phyloP scores from a whole-genome alignment of 1,140 invertebrate genomes.

The Euglossa dilemma region DNA sequence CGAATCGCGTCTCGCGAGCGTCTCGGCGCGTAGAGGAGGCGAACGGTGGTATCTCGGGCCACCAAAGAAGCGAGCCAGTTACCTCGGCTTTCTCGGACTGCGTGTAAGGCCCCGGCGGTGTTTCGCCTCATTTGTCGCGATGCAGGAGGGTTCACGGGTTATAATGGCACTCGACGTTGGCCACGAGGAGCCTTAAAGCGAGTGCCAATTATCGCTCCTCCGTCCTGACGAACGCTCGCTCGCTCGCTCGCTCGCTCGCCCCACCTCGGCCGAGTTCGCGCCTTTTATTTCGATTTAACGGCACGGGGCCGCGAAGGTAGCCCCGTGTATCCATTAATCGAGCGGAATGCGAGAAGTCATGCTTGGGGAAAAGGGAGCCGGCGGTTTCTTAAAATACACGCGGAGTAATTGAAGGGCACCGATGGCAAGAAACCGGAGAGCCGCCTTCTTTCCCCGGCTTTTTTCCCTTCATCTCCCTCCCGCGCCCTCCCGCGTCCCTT shows the following conservation, averaged over 20 bases:
- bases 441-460: conserved; percentile 9
- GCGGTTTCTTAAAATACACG: conserved; percentile 43
- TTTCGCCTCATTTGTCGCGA: conserved; percentile 63
- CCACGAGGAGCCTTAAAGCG: conserved; percentile 47
- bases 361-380: conserved; percentile 53
- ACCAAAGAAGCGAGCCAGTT: neutral
- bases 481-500: neutral
- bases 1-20: too few relatives aligned
- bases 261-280: neutral
- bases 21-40: too few relatives aligned
- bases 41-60: neutral
- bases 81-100: neutral
- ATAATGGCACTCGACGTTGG: conserved; percentile 55
- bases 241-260: too few relatives aligned
- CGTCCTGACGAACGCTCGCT: conserved; percentile 38
- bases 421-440: conserved; percentile 52
- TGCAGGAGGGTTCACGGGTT: conserved; percentile 48
- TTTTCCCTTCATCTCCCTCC: neutral
- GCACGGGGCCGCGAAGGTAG: conserved; percentile 17
- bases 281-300: conserved; percentile 50
- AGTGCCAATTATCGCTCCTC: conserved; percentile 65
- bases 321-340: conserved; percentile 63
- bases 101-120: conserved; percentile 6
- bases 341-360: conserved; percentile 50
- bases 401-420: conserved; percentile 54